phyloP scores from a whole-genome alignment of 2,797 vertebrate genomes.

The Enteromius argenteus region DNA sequence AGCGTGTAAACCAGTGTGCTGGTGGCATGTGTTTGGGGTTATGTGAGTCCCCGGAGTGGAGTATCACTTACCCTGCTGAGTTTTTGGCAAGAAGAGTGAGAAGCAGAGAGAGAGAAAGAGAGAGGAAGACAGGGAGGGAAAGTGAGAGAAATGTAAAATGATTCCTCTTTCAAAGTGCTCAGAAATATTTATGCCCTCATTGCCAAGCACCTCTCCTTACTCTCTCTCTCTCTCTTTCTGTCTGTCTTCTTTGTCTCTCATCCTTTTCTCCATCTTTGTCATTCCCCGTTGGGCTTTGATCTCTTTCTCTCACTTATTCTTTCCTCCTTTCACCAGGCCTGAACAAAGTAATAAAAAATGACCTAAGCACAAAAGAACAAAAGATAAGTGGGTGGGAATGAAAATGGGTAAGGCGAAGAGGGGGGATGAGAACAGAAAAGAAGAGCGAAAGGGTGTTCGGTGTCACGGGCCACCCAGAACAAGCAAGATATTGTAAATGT shows the following conservation, averaged over 20 bases:
- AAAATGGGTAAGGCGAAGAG: constrained; percentile 65
- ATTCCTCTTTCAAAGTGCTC: constrained; percentile 48
- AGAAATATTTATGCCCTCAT: constrained; percentile 66
- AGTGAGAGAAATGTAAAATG: constrained; percentile 63
- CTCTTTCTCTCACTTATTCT: constrained; percentile 45
- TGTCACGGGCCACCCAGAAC: constrained; percentile 39
- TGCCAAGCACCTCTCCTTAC: constrained; percentile 47
- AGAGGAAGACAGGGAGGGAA: constrained; percentile 33
- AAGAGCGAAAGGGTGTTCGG: constrained; percentile 42
- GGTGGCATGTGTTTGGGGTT: constrained; percentile 55
- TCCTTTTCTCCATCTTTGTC: constrained; percentile 45
- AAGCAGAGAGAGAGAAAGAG: neutral
- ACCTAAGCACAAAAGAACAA: constrained; percentile 63
- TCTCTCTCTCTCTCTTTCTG: constrained; percentile 37
- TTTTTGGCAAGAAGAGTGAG: constrained; percentile 45
- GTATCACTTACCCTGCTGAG: constrained; percentile 57
- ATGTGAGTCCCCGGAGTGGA: constrained; percentile 52
- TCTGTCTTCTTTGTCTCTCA: constrained; percentile 47
- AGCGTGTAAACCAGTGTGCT: constrained; percentile 15
- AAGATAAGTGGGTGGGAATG: constrained; percentile 67
- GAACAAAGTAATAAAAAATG: constrained; percentile 63
- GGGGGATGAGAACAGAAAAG: constrained; percentile 57
- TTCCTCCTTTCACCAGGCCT: constrained; percentile 42
- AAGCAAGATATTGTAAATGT: constrained; percentile 33
- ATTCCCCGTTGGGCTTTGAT: constrained; percentile 55